Conservation (phyloP, 2,888 invertebrate species). For the Copidosoma aretas region DNA sequence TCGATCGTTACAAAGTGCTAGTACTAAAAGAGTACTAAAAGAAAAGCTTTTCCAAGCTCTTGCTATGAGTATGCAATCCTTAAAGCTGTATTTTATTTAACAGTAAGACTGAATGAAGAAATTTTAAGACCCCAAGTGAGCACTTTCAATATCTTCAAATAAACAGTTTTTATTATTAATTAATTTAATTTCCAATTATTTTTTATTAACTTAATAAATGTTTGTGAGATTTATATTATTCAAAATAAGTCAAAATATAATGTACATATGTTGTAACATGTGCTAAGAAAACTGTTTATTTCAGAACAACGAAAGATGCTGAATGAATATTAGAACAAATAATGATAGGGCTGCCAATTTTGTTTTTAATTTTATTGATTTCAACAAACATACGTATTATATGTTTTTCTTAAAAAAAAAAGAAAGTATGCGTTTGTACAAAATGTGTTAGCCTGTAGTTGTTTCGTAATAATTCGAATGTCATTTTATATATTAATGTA, state of each 20-base stretch:
- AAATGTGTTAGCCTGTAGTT: constrained; percentile 33
- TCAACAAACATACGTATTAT: constrained; percentile 7
- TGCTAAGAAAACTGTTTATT: constrained; percentile 15
- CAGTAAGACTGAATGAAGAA: constrained; percentile 54
- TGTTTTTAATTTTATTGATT: background rate
- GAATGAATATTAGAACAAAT: constrained; percentile 13
- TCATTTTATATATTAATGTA: constrained; percentile 42
- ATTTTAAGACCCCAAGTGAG: constrained; percentile 9
- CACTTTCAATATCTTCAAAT: background rate
- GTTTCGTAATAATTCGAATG: constrained; percentile 35
- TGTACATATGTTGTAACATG: too few species aligned
- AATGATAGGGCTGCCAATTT: constrained; percentile 19
- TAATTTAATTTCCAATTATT: background rate
- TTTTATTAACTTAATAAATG: background rate
- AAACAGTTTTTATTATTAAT: background rate
- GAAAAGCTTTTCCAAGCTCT: constrained; percentile 45
- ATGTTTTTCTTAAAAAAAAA: constrained; percentile 8
- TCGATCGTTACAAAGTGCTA: constrained; percentile 19
- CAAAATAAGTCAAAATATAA: background rate
- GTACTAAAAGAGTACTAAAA: too few species aligned
- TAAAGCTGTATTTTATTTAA: constrained; percentile 56
- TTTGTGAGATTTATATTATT: constrained; percentile 2
- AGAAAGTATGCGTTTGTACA: constrained; percentile 36
- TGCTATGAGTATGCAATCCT: constrained; percentile 55
- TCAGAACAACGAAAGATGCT: constrained; percentile 25